These are phyloP conservation scores for Bellardia bayeri DNA, from an alignment of 2,888 invertebrate species.

Conservation along the genomic window DNA sequence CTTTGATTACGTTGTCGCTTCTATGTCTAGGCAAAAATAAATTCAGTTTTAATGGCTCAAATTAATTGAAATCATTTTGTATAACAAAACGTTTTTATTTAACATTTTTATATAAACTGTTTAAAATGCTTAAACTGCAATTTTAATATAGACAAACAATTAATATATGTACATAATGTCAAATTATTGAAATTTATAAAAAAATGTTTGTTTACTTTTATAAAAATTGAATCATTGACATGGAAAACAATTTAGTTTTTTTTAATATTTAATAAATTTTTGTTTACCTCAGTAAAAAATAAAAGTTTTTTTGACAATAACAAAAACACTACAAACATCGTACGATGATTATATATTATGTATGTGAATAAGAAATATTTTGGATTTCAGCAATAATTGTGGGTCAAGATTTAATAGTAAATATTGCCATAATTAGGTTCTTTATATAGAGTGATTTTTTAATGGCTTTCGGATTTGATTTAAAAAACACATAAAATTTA, in stretches of 20 bases:
- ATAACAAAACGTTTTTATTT: background rate
- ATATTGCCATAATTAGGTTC: conserved; percentile 13
- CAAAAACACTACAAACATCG: conserved; percentile 26
- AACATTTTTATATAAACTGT: background rate
- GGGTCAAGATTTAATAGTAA: conserved; percentile 61
- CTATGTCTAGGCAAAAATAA: conserved; percentile 34
- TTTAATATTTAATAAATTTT: conserved; percentile 13
- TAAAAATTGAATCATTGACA: conserved; percentile 66
- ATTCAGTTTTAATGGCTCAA: conserved; percentile 45
- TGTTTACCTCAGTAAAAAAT: conserved; percentile 15
- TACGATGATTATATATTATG: conserved; percentile 29
- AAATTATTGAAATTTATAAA: background rate
- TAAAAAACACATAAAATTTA: too few relatives aligned
- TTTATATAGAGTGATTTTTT: background rate
- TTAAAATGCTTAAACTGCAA: conserved; percentile 10
- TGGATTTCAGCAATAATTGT: conserved; percentile 58
- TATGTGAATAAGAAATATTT: conserved; percentile 3
- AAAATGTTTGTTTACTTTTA: conserved; percentile 28
- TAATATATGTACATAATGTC: conserved; percentile 22
- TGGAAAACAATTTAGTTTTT: conserved; percentile 27
- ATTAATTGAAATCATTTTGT: conserved; percentile 46
- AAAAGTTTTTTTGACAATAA: background rate
- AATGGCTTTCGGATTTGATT: too few relatives aligned
- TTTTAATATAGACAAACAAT: conserved; percentile 24
- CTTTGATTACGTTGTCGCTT: conserved; percentile 44